Evolutionary conservation across 1,140 invertebrate species (phyloP), one percentile per base, ranked within the genome.

Genomic region (Drosophila seguyi): DNA sequence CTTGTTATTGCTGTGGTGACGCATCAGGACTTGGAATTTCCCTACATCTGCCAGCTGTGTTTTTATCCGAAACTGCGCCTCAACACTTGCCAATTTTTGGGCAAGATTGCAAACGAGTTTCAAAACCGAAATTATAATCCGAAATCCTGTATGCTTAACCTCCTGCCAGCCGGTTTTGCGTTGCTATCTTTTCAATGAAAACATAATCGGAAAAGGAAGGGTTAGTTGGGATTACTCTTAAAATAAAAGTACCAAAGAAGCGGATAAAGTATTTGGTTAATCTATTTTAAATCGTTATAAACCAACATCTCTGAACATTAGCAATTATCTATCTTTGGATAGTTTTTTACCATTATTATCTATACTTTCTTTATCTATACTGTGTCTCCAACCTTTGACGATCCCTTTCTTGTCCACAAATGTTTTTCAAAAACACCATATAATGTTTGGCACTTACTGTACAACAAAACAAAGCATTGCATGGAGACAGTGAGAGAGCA

Each of bases 361-460:
- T n/a, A n/a, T n/a, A n/a, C n/a, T n/a, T n/a, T n/a, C n/a, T n/a
- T n/a, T n/a, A n/a, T n/a, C n/a, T n/a, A n/a, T n/a, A n/a, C n/a
- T n/a, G n/a, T n/a, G n/a, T n/a, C n/a, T n/a, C n/a, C n/a, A n/a
- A n/a, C n/a, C n/a, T n/a, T n/a, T n/a, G n/a, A n/a, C n/a, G n/a
- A 53, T 38, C 52, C 14, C 18, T 31, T 36, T 34, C 13, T 20
- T 31, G 29, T 22, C 18, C 18, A 31, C 18, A 1, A 25, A 22
- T 59, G 29, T n/a, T 18, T 57, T 22, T 14, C 38, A 52, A 75
- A 39, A 62, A 52, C 38, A 73, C 50, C 29, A 76, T 62, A 50
- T 48, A 61, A 53, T 83, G 83, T 87, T 87, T 87, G 79, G 84
- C 84, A 88, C 76, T 88, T 87, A 88, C 85, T 88, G 84, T 90